phyloP scores from a whole-genome alignment of 2,888 invertebrate species.

The Augochlorella aurata region DNA sequence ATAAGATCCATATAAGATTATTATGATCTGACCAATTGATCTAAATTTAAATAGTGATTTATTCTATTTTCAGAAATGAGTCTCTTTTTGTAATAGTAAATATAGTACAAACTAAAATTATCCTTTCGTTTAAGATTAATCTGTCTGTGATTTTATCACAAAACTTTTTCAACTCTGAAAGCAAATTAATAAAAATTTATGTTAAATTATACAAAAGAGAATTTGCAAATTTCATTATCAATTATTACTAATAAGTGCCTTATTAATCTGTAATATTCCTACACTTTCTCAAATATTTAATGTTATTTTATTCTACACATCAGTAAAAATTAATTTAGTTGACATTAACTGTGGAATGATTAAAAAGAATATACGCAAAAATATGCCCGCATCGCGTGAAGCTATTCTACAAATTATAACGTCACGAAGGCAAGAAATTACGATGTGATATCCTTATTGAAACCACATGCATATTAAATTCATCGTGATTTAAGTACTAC shows the following conservation, averaged over 20 bases:
- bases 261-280: background rate
- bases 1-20: conserved; percentile 27
- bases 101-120: conserved; percentile 43
- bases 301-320: background rate
- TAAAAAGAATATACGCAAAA: background rate
- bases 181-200: conserved; percentile 8
- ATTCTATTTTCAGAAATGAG: conserved; percentile 25
- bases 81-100: conserved; percentile 30
- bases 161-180: background rate
- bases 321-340: background rate
- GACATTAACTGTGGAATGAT: background rate
- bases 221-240: background rate
- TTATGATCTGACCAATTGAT: conserved; percentile 28
- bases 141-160: background rate
- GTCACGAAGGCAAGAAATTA: conserved; percentile 13
- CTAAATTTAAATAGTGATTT: conserved; percentile 49
- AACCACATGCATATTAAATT: conserved; percentile 19
- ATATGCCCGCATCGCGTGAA: background rate
- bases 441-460: conserved; percentile 1
- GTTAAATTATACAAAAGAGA: background rate
- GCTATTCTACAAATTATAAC: background rate
- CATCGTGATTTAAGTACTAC: conserved; percentile 6
- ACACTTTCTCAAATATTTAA: background rate
- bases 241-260: background rate
- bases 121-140: conserved; percentile 9